A percentile compares a stretch with the other conserved stretches of the same genome.
Conservation (phyloP, 2,113 vertebrate genomes). For the Sebastes schlegelii region DNA sequence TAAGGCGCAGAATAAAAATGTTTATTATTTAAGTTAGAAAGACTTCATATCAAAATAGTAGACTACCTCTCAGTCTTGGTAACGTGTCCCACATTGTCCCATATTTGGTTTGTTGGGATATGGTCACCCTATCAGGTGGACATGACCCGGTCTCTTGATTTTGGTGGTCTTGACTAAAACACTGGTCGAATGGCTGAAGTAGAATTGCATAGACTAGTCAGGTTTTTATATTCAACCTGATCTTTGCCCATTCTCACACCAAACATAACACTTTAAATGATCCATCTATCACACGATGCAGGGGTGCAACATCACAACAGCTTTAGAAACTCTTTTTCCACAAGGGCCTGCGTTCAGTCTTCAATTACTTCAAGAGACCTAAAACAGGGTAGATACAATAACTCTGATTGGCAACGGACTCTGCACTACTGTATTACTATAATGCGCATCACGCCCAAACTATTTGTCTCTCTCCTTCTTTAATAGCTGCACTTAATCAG, state of each 20-base stretch:
- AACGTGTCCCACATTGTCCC: no score
- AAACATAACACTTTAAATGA: not conserved
- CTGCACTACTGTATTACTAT: not conserved
- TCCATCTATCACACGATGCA: conserved; percentile 7
- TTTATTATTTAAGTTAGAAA: no score
- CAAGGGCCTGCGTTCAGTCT: not conserved
- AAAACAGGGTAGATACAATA: conserved; percentile 15
- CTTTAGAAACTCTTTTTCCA: not conserved
- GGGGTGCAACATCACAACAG: not conserved
- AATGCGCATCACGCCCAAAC: conserved; percentile 10
- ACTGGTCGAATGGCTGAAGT: not conserved
- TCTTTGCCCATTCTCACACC: not conserved
- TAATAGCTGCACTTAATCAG: conserved; percentile 61
- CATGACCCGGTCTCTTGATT: not conserved
- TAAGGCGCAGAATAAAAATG: no score
- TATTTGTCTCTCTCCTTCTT: conserved; percentile 38
- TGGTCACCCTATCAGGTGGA: no score
- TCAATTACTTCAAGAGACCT: not conserved
- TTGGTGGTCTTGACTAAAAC: not conserved
- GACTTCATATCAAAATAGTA: no score
- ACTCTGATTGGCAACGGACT: conserved; percentile 11
- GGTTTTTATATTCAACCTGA: not conserved
- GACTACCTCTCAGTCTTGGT: no score
- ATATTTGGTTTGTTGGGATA: no score
- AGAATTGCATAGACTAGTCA: not conserved